Evolutionary conservation across 2,113 vertebrate species (phyloP), one percentile per base, ranked within the genome.

Genomic region (Vulpes vulpes): DNA sequence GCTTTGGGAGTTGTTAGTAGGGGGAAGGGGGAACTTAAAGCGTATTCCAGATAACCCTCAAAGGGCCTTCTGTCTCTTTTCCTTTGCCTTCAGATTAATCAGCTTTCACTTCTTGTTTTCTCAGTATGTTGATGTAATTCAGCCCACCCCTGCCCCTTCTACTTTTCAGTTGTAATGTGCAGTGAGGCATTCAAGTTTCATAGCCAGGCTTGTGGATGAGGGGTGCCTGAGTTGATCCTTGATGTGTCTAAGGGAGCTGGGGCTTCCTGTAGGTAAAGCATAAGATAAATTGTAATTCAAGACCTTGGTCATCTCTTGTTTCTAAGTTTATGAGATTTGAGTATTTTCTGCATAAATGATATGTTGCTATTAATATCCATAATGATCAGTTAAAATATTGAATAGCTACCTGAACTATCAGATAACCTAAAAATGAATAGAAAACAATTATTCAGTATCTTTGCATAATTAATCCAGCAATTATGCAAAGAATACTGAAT

Each of bases 61-160:
- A 57, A 88, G 85, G 32, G 55, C 32, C 51, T 69, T 93, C 85
- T 96, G 8, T 82, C 53, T 91, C 6, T 92, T 84, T 90, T 90
- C 15, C 69, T 35, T 88, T 97, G 53, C 53, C 57, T 85, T 96
- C 14, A 91, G 43, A 85, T 84, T 91, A 94, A 67, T 91, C 92
- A 83, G 49, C 59, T 97, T 96, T 96, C 64, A 84, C 32, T 96
- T 95, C 57, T 86, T 96, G 20, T 93, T 96, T n/a, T 94, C 5
- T 97, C 82, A 84, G 8, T 62, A 27, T 95, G 87, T 95, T 91
- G 88, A 80, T 92, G 55, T 93, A 62, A 32, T 94, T 97, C 57
- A 94, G 57, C 53, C 38, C 25, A 88, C 4, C n/a, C 15, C 30
- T 90, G 38, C 5, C 59, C 32, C 38, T 65, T 95, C 74, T 94